phyloP scores from a whole-genome alignment of 2,888 invertebrate species.

The Lamellibrachia satsuma region DNA sequence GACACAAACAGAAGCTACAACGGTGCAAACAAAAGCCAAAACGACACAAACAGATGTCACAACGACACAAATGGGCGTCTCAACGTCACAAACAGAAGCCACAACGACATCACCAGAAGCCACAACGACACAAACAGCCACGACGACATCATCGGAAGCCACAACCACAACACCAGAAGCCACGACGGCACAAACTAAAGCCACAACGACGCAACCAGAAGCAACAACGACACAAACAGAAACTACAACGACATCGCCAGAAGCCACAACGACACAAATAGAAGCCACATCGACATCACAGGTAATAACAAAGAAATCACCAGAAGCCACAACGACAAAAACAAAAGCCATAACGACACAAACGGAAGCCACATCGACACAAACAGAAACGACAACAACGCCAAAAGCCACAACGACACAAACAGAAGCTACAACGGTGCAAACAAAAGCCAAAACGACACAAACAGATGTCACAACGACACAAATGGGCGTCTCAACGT shows the following conservation, averaged over 20 bases:
- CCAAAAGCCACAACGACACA: not conserved
- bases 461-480: not conserved
- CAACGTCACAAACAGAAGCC: not conserved
- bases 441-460: not conserved
- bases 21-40: not conserved
- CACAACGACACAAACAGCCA: not conserved
- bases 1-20: not conserved
- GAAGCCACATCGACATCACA: not conserved
- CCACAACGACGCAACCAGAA: not conserved
- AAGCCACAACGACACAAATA: not conserved
- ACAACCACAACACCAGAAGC: not conserved
- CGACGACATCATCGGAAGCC: not conserved
- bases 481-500: not conserved
- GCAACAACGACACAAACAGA: not conserved
- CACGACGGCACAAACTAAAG: not conserved
- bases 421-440: not conserved
- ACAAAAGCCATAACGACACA: not conserved
- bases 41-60: not conserved
- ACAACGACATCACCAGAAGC: not conserved
- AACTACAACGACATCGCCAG: not conserved
- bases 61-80: not conserved
- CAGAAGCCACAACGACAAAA: not conserved
- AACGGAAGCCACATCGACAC: not conserved
- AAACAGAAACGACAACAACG: not conserved
- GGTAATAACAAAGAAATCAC: not conserved